Evolutionary conservation across 2,888 invertebrate genomes (phyloP).

Genomic region (Hydriomena furcata): DNA sequence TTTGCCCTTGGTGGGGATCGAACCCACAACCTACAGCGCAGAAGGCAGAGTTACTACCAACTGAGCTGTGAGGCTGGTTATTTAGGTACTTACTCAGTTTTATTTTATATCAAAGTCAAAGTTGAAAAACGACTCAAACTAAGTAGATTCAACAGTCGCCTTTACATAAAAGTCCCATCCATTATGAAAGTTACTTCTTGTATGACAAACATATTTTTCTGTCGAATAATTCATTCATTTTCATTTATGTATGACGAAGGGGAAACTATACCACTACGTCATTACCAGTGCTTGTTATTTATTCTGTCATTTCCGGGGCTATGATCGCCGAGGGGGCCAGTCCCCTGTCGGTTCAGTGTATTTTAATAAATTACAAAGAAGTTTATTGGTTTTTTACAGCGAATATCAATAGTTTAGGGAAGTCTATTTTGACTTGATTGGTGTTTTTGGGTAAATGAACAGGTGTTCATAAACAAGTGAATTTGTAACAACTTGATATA

Average conservation of each 20-base stretch:
- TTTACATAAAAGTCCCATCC: constrained; percentile 27
- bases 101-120: too few relatives aligned
- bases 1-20: too few relatives aligned
- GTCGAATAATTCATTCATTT: constrained; percentile 45
- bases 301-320: constrained; percentile 16
- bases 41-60: too few relatives aligned
- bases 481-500: too few relatives aligned
- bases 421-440: too few relatives aligned
- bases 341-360: constrained; percentile 35
- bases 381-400: constrained; percentile 37
- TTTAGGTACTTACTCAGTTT: too few relatives aligned
- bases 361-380: constrained; percentile 34
- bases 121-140: too few relatives aligned
- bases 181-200: constrained; percentile 31
- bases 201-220: constrained; percentile 36
- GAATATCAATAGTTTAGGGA: background rate
- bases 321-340: constrained; percentile 40
- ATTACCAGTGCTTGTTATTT: constrained; percentile 41
- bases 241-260: constrained; percentile 42
- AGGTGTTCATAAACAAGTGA: too few relatives aligned
- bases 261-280: constrained; percentile 48
- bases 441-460: too few relatives aligned
- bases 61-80: too few relatives aligned
- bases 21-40: too few relatives aligned
- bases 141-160: constrained; percentile 6